Evolutionary conservation across 1,140 invertebrate species (phyloP).

Genomic region (Neotoxoptera formosana): DNA sequence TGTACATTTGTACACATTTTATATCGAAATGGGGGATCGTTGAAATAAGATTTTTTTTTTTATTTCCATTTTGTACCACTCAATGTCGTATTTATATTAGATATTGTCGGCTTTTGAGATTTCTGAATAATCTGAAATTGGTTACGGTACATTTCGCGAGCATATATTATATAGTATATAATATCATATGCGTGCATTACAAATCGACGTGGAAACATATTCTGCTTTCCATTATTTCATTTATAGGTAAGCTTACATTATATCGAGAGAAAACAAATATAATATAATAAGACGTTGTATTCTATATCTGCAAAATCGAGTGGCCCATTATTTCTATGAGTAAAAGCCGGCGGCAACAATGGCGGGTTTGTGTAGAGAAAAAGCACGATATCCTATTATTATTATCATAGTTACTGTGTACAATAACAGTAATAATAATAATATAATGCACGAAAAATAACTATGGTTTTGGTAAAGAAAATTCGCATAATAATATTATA

Average conservation of each 20-base stretch:
- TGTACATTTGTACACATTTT: conserved; percentile 1
- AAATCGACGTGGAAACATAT: not conserved
- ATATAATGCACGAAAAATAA: not conserved
- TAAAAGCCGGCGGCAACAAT: not conserved
- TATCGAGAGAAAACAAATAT: not conserved
- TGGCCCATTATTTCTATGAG: not conserved
- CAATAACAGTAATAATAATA: not conserved
- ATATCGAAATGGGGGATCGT: not conserved
- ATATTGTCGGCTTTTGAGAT: not conserved
- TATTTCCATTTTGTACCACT: not conserved
- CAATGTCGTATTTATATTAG: conserved; percentile 1
- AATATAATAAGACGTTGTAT: not conserved
- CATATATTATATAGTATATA: not conserved
- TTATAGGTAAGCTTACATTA: not conserved
- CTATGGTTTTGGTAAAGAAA: not conserved
- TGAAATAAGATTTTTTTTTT: conserved; percentile 17
- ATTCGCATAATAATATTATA: not conserved
- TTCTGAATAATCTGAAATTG: conserved; percentile 6
- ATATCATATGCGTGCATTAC: not conserved
- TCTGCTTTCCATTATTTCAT: not conserved
- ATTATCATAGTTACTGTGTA: not conserved
- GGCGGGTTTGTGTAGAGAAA: not conserved
- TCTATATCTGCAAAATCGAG: not conserved
- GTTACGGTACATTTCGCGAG: not conserved
- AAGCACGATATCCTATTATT: not conserved